Base-by-base conservation (phyloP, 2,888 invertebrate genomes). In the Agrotis exclamationis region DNA sequence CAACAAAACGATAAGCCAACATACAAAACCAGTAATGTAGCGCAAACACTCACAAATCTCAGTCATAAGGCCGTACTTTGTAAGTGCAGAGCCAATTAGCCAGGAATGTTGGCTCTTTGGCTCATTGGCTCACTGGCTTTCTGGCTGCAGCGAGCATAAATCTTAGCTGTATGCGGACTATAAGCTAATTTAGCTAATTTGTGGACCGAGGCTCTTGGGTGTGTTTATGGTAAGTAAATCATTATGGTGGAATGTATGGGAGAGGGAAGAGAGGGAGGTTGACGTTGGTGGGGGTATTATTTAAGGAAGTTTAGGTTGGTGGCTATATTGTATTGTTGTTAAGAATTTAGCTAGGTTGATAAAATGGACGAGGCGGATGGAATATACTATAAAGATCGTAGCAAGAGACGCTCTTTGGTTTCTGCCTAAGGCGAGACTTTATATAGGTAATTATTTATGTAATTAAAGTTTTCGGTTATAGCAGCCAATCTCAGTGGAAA, bases 141-240 rank as follows among this genome's bases (percentile, higher is more conserved):
- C 75, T 58, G 57, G 45, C 71, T 76, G 50, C 63, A 51, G 48
- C 47, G 33, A 56, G 70, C 65, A 78, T 79, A 79, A 78, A 79
- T 78, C 78, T 78, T 66, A 65, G 70, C 74, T 74, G 69, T 77
- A 66, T 78, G 69, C 64, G 6, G 58, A 53, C 56, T 74, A 74
- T 74, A 65, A 70, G 79, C 74, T 78, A 79, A 79, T 79, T 79
- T 70, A 59, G 63, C 65, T 79, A 62, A 70, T 74, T 78, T 74
- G 77, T 79, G 74, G 63, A 79, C 50, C 28, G 5, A 18, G 59
- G 53, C 60, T 51, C 54, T 78, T 44, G 53, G 51, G 65, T 50
- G 74, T 48, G 64, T 64, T 74, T 53, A 50, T 70, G 28, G 63
- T 57, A 20, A 58, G 58, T 70, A 45, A 54, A 63, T 70, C 58